Base-by-base conservation (phyloP, 2,113 vertebrate genomes). In the Salvelinus alpinus region DNA sequence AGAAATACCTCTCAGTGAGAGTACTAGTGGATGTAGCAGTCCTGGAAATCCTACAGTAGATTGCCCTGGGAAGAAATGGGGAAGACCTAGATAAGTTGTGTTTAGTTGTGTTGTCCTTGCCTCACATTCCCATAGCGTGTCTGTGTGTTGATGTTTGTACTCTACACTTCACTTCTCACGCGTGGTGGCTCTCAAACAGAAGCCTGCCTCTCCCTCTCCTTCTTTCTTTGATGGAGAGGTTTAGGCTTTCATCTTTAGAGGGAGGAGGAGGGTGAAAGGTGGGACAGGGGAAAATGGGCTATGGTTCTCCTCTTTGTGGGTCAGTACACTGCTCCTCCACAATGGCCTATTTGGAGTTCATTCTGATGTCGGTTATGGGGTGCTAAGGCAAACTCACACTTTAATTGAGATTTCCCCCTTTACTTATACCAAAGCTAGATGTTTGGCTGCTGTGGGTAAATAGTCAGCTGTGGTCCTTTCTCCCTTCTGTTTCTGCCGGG, bases 161-260 rank as follows among this genome's bases (percentile, higher is more conserved):
- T 5, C 73, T 79, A 47, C 73, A 78, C 38, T 62, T 29, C 24
- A 71, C 47, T 38, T 67, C 60, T 77, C 64, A 78, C 31, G 75
- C 76, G 69, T 72, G 62, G 76, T 65, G 29, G 70, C 76, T 85
- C 71, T 73, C 62, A 54, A 79, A 78, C 64, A 72, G 47, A 75
- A 13, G 64, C 73, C 54, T 60, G 71, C 71, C 78, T 38, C 47
- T 77, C 64, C 47, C 79, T 60, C 64, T 48, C 24, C 70, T 64
- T 0, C 47, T 54, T 67, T 75, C 75, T 82, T 51, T 71, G 68
- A 27, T 22, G 29, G 79, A 74, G 9, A 12, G 12, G 51, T 31
- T 59, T 1, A 1, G 22, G 9, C 81, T 73, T 83, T 81, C 57
- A 87, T 73, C 76, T 71, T 38, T 70, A 25, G 72, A 72, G 62